Base-by-base conservation (phyloP, 2,113 vertebrate species). In the Neolamprologus caudopunctatus region DNA sequence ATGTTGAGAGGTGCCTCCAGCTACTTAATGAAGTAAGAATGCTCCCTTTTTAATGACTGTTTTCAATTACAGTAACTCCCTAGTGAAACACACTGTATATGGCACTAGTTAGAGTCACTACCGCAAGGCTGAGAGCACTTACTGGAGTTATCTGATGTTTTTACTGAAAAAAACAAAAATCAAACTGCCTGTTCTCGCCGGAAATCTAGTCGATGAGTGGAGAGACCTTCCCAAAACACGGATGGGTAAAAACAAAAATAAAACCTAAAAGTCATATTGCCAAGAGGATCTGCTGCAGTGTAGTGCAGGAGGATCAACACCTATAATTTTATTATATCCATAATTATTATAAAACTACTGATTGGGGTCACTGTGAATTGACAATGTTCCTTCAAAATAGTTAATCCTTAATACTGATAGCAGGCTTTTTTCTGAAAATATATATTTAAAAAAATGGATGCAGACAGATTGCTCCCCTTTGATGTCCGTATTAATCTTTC, bases 401-500 rank as follows among this genome's bases (percentile, higher is more conserved):
- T 16, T 19, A 51, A 21, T 7, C 10, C 21, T 79, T 2, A n/a
- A 5, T 73, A 31, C 24, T 58, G 11, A 17, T 12, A 58, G 14
- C 53, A 40, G 85, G 81, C 35, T 88, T 83, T 91, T 81, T 88
- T 89, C 45, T 19, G 14, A n/a, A 78, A 78, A 78, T 16, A 82
- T 58, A 82, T 21, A 37, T 68, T 21, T 21, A 0, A 13, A 68
- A 73, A 50, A 21, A 81, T 16, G 54, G 50, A 58, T 31, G 50
- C 14, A 24, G 7, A 58, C 45, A 85, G 55, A 92, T 80, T 84
- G 81, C 42, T 87, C 40, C 40, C 28, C 80, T 92, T 89, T 91
- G 86, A 91, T 84, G 85, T 81, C 71, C 78, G 45, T 10, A 8
- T 57, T 87, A 66, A 51, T 91, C 71, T 88, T 79, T 83, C 84